Percentiles rank a stretch among this genome's conserved stretches.
Conservation (phyloP, 2,113 vertebrate genomes). For the Dasyurus viverrinus region DNA sequence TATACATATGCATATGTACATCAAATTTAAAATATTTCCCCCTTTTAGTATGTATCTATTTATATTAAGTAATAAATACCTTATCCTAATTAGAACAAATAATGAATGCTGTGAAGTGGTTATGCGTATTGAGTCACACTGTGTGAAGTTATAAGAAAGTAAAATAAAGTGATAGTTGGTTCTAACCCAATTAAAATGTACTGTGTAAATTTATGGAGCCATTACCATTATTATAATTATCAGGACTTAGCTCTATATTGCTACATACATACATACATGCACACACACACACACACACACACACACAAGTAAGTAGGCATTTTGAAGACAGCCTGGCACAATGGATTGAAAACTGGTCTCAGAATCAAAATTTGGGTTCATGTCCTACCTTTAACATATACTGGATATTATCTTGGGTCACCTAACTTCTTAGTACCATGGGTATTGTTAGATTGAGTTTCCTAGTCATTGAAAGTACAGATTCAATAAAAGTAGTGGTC, state of each 20-base stretch:
- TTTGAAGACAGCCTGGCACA: neutral
- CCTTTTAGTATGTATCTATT: neutral
- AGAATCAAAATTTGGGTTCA: neutral
- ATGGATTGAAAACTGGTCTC: neutral
- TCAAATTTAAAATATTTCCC: neutral
- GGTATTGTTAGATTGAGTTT: neutral
- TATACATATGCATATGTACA: neutral
- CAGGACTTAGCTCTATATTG: neutral
- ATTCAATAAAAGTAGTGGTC: neutral
- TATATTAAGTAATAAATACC: neutral
- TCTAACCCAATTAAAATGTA: neutral
- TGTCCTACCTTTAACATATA: neutral
- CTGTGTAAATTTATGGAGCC: neutral
- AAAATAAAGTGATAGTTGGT: neutral
- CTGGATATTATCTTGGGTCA: neutral
- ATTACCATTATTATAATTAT: neutral
- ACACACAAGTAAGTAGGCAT: neutral
- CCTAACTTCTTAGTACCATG: neutral
- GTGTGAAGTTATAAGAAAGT: neutral
- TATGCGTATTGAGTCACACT: neutral
- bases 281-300: too few relatives aligned
- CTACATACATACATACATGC: neutral
- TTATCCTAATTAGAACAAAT: neutral
- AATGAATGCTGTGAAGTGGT: neutral
- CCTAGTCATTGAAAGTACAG: neutral